phyloP scores from a whole-genome alignment of 2,797 vertebrate species.

The Agapornis canus region DNA sequence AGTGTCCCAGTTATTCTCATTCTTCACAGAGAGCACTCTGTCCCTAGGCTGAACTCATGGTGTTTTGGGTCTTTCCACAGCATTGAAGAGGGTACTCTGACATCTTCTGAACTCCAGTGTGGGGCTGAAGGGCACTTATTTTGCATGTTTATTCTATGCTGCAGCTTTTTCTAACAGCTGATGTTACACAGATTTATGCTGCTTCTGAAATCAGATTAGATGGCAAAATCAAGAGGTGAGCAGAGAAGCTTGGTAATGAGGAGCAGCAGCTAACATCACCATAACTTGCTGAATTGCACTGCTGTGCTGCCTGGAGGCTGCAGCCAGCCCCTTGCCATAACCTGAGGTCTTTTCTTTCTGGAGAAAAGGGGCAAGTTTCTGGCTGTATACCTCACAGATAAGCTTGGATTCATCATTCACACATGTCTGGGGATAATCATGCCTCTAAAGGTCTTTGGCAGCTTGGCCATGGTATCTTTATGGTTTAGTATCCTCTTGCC shows the following conservation, averaged over 20 bases:
- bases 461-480: not conserved
- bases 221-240: not conserved
- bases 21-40: not conserved
- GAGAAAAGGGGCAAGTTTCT: not conserved
- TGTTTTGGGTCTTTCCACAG: not conserved
- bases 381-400: not conserved
- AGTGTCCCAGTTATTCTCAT: not conserved
- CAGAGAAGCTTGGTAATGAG: not conserved
- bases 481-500: not conserved
- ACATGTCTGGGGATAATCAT: accelerated
- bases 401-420: not conserved
- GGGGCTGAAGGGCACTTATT: not conserved
- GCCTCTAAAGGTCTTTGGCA: not conserved
- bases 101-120: not conserved
- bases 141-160: not conserved
- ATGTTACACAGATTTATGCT: not conserved
- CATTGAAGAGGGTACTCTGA: not conserved
- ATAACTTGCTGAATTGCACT: not conserved
- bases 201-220: not conserved
- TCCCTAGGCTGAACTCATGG: not conserved
- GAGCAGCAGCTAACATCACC: not conserved
- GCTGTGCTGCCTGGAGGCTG: not conserved
- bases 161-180: not conserved
- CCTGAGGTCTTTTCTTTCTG: not conserved
- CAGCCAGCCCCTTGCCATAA: not conserved